Percentiles rank a stretch among this genome's conserved stretches.
These are phyloP conservation scores for Anhinga rufa DNA, from an alignment of 2,113 vertebrate species.

Conservation along the genomic window DNA sequence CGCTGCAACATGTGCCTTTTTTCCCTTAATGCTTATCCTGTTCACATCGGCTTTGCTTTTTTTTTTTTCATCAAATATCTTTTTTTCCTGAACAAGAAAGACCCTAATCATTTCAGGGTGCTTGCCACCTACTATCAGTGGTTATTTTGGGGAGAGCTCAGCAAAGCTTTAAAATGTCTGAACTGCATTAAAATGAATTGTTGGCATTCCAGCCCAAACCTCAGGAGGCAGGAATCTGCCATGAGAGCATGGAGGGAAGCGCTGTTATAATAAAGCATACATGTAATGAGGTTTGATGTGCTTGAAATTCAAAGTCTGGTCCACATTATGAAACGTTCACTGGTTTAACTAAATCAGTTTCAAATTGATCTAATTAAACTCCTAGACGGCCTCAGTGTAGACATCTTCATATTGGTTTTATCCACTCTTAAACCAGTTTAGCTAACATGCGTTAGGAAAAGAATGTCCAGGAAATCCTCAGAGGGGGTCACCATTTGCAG, in stretches of 20 bases:
- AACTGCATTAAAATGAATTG: slow-evolving; percentile 57
- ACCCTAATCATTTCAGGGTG: slow-evolving; percentile 45
- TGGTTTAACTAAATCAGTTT: slow-evolving; percentile 38
- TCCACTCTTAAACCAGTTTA: background rate
- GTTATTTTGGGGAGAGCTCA: slow-evolving; percentile 47
- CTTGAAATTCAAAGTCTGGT: slow-evolving; percentile 49
- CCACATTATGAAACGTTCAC: slow-evolving; percentile 11
- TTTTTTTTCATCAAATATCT: background rate
- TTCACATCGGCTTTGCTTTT: background rate
- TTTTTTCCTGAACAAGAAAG: background rate
- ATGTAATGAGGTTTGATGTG: slow-evolving; percentile 50
- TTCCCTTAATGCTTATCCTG: background rate
- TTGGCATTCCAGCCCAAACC: slow-evolving; percentile 63
- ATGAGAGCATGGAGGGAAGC: slow-evolving; percentile 34
- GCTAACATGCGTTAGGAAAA: background rate
- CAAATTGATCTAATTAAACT: slow-evolving; percentile 55
- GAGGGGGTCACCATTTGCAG: background rate
- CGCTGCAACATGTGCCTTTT: background rate
- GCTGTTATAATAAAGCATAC: background rate
- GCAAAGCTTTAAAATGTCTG: slow-evolving; percentile 51
- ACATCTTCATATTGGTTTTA: slow-evolving; percentile 27
- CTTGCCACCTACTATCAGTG: slow-evolving; percentile 52
- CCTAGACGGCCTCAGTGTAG: background rate
- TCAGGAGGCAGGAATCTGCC: slow-evolving; percentile 60
- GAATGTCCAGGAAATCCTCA: background rate